These are phyloP conservation scores for Esox niger DNA, from an alignment of 2,113 vertebrate species.

Conservation along the genomic window DNA sequence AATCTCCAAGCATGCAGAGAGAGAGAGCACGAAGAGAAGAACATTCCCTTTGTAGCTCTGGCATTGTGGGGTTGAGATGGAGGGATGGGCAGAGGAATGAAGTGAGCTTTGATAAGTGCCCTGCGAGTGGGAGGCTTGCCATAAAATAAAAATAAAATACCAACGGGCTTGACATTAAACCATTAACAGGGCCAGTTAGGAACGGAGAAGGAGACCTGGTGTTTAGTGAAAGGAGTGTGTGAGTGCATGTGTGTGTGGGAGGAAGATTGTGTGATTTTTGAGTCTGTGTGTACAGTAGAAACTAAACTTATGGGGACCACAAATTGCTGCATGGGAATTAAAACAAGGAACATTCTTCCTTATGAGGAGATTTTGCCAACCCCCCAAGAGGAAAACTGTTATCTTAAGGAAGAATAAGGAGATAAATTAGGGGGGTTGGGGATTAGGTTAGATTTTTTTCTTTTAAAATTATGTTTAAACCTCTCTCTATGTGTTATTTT, in stretches of 20 bases:
- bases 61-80: neutral
- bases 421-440: too few relatives aligned
- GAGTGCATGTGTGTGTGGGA: slow-evolving; percentile 4
- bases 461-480: too few relatives aligned
- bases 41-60: slow-evolving; percentile 4
- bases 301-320: too few relatives aligned
- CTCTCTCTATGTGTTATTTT: too few relatives aligned
- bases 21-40: neutral
- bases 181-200: neutral
- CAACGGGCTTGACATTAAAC: neutral
- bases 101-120: neutral
- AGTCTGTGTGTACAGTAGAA: neutral
- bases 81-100: neutral
- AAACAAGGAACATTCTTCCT: too few relatives aligned
- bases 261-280: neutral
- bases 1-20: too few relatives aligned
- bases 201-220: neutral
- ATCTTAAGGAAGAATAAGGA: too few relatives aligned
- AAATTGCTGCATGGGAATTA: too few relatives aligned
- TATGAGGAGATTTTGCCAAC: too few relatives aligned
- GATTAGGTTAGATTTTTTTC: too few relatives aligned
- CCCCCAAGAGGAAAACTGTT: too few relatives aligned
- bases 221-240: slow-evolving; percentile 1
- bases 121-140: neutral
- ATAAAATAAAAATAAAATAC: slow-evolving; percentile 8